phyloP scores from a whole-genome alignment of 2,888 invertebrate species.

The Chrysotoxum bicinctum region DNA sequence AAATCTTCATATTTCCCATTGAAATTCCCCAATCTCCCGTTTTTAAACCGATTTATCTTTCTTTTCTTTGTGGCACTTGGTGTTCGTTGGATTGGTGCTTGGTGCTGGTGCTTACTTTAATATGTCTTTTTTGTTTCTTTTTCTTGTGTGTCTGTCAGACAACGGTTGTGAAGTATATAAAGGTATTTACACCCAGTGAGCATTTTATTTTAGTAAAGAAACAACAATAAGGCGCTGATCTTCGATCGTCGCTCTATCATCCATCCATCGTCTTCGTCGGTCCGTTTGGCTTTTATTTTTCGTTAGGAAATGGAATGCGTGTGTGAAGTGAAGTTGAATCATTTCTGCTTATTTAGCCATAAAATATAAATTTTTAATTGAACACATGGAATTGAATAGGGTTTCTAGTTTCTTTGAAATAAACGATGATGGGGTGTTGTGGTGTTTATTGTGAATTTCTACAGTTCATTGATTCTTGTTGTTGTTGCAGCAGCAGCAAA shows the following conservation, averaged over 20 bases:
- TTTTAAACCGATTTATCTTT: background rate
- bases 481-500: background rate
- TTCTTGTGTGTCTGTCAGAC: background rate
- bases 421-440: background rate
- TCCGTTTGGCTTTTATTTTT: background rate
- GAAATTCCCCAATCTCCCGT: background rate
- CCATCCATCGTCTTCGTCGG: background rate
- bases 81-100: background rate
- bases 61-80: conserved; percentile 6
- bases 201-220: conserved; percentile 60
- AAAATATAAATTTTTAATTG: conserved; percentile 19
- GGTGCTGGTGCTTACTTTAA: background rate
- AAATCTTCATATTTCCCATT: background rate
- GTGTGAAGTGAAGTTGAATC: background rate
- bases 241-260: too few relatives aligned
- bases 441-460: background rate
- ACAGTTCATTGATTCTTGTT: conserved; percentile 12
- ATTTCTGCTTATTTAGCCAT: conserved; percentile 46
- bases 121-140: background rate
- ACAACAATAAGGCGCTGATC: conserved; percentile 21
- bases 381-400: conserved; percentile 10
- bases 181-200: background rate
- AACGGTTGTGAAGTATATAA: conserved; percentile 22
- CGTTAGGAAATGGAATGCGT: conserved; percentile 7
- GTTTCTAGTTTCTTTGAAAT: background rate